phyloP scores from a whole-genome alignment of 2,113 vertebrate genomes.

The Hassar affinis region DNA sequence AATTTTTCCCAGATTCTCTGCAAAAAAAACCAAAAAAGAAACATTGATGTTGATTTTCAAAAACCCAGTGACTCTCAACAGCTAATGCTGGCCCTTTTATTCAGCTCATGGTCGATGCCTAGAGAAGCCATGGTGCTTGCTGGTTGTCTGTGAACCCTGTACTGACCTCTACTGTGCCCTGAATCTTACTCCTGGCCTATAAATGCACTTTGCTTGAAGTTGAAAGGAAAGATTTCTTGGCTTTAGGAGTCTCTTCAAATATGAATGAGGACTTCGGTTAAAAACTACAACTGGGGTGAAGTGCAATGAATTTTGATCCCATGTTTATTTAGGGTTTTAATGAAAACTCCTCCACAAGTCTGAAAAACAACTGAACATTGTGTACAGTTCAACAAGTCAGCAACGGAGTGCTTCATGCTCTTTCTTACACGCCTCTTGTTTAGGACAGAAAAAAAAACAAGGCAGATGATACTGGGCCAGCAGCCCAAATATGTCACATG shows the following conservation, averaged over 20 bases:
- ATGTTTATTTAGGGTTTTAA: neutral
- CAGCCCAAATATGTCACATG: constrained; percentile 9
- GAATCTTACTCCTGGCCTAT: neutral
- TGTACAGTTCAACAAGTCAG: neutral
- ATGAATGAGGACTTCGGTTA: constrained; percentile 6
- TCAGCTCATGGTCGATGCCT: neutral
- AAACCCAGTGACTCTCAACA: neutral
- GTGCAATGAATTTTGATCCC: neutral
- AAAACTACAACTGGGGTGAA: constrained; percentile 8
- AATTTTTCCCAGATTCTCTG: neutral
- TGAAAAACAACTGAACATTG: constrained; percentile 1
- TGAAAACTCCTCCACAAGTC: constrained; percentile 12
- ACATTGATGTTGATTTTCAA: neutral
- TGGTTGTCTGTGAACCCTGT: constrained; percentile 5
- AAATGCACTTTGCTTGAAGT: constrained; percentile 9
- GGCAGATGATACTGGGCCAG: constrained; percentile 31
- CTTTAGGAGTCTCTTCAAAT: constrained; percentile 31
- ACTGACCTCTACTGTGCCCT: neutral
- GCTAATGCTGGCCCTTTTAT: neutral
- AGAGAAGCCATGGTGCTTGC: neutral
- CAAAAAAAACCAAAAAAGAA: neutral
- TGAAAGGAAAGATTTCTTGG: neutral
- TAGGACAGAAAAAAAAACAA: neutral
- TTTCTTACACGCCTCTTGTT: neutral
- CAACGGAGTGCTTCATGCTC: neutral